Conservation (phyloP, 2,888 invertebrate genomes). For the Drosophila antonietae region DNA sequence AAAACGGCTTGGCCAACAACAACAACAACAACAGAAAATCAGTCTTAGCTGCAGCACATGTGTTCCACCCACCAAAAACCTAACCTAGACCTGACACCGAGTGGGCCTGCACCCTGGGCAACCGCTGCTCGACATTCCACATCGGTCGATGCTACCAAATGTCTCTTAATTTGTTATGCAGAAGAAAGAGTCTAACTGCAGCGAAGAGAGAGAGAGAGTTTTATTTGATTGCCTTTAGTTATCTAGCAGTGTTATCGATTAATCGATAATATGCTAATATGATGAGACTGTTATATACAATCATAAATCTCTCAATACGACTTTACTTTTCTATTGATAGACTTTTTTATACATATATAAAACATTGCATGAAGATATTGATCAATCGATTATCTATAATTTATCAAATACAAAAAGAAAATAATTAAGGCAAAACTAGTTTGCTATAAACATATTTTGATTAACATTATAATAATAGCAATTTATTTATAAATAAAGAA, state of each 20-base stretch:
- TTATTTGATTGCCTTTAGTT: background rate
- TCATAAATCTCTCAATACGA: background rate
- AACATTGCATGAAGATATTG: too few relatives aligned
- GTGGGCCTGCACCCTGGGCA: conserved; percentile 20
- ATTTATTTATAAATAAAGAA: background rate
- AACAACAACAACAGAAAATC: conserved; percentile 19
- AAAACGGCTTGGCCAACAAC: conserved; percentile 21
- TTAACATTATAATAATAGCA: too few relatives aligned
- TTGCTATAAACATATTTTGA: too few relatives aligned
- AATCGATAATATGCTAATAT: background rate
- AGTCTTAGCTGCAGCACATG: conserved; percentile 41
- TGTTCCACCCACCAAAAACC: conserved; percentile 12
- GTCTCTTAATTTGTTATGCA: conserved; percentile 2
- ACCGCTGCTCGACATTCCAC: conserved; percentile 14
- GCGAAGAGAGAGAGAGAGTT: too few relatives aligned
- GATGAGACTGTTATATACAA: background rate
- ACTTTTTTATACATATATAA: background rate
- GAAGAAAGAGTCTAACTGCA: background rate
- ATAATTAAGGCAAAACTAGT: too few relatives aligned
- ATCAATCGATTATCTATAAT: too few relatives aligned
- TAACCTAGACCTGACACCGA: conserved; percentile 3
- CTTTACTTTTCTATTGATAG: background rate
- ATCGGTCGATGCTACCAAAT: conserved; percentile 11
- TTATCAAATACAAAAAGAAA: too few relatives aligned
- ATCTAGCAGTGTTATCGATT: conserved; percentile 1